phyloP scores from a whole-genome alignment of 2,113 vertebrate species.

The Cyprinodon tularosa region DNA sequence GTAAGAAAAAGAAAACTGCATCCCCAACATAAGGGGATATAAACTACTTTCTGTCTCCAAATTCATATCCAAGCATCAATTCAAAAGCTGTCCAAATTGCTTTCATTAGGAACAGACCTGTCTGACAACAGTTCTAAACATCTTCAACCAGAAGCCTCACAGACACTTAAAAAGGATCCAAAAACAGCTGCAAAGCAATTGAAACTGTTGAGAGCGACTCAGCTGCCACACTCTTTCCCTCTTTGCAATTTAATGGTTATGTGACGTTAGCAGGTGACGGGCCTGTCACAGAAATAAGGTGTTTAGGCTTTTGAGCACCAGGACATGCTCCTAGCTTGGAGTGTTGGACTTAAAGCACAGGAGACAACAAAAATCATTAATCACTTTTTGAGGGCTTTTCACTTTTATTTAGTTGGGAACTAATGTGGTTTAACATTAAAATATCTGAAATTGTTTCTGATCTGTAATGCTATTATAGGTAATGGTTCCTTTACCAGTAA shows the following conservation, averaged over 20 bases:
- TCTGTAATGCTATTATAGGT: not conserved
- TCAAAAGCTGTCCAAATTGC: constrained; percentile 47
- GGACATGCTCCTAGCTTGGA: constrained; percentile 49
- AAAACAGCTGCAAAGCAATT: constrained; percentile 50
- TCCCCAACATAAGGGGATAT: constrained; percentile 40
- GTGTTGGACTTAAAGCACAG: constrained; percentile 35
- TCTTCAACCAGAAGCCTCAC: constrained; percentile 32
- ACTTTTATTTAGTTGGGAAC: constrained; percentile 32
- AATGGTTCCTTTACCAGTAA: not conserved
- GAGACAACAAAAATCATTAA: constrained; percentile 24
- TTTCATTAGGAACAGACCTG: constrained; percentile 41
- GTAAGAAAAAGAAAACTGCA: constrained; percentile 38
- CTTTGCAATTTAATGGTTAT: constrained; percentile 59
- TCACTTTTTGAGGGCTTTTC: constrained; percentile 38
- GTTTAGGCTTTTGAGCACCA: constrained; percentile 58
- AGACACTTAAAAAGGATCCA: constrained; percentile 39
- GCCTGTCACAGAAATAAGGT: constrained; percentile 62
- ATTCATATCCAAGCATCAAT: constrained; percentile 56
- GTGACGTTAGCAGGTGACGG: constrained; percentile 65
- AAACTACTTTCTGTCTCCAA: constrained; percentile 36
- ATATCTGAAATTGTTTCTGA: constrained; percentile 16
- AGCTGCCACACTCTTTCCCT: constrained; percentile 44
- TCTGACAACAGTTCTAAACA: constrained; percentile 51
- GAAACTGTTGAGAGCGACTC: constrained; percentile 35
- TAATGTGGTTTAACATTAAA: constrained; percentile 39